phyloP scores from a whole-genome alignment of 1,140 invertebrate species.

The Trialeurodes vaporariorum region DNA sequence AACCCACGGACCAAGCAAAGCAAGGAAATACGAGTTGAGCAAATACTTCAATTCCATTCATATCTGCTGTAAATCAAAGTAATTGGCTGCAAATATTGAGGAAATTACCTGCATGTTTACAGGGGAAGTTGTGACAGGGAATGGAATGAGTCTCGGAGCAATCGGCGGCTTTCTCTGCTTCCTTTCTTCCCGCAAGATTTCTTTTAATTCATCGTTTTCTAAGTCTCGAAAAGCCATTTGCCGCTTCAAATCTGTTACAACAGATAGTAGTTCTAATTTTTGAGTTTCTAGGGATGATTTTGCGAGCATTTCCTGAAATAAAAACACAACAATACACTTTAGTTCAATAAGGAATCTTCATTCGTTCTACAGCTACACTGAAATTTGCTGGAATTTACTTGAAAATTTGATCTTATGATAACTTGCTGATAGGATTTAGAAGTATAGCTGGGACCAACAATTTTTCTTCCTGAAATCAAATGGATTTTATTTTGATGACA shows the following conservation, averaged over 20 bases:
- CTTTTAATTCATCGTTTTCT: conserved; percentile 62
- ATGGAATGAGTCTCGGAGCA: conserved; percentile 32
- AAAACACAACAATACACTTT: conserved; percentile 9
- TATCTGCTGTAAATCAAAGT: too few relatives aligned
- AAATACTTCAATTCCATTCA: too few relatives aligned
- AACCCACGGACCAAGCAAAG: too few relatives aligned
- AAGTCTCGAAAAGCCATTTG: conserved; percentile 69
- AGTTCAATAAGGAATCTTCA: background rate
- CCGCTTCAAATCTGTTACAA: conserved; percentile 78
- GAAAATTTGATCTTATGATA: too few relatives aligned
- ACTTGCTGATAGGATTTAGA: too few relatives aligned
- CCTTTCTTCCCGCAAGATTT: conserved; percentile 29
- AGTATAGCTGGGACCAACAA: too few relatives aligned
- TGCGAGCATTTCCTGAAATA: conserved; percentile 64
- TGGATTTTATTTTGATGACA: too few relatives aligned
- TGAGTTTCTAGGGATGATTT: conserved; percentile 82
- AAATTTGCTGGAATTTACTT: too few relatives aligned
- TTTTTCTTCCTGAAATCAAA: too few relatives aligned
- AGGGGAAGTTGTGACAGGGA: conserved; percentile 20
- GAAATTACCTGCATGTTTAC: conserved; percentile 22
- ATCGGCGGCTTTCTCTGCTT: conserved; percentile 37
- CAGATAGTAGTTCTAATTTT: conserved; percentile 81
- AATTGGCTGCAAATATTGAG: too few relatives aligned
- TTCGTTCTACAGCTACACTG: conserved; percentile 1
- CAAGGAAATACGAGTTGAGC: too few relatives aligned